These are phyloP conservation scores for Larimichthys crocea DNA, from an alignment of 2,113 vertebrate species.

Conservation along the genomic window DNA sequence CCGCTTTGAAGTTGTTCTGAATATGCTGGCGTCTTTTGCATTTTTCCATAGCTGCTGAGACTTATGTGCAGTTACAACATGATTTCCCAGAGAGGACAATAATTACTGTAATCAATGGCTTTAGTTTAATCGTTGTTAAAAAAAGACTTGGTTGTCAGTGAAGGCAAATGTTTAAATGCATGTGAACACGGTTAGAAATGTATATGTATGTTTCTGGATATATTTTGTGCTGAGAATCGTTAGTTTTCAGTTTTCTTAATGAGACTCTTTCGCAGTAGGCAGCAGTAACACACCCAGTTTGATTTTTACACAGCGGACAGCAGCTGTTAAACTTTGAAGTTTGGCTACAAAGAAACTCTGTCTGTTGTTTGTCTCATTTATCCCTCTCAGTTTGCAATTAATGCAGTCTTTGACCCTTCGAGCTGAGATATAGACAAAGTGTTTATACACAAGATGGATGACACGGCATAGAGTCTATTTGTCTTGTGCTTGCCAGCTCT, in stretches of 20 bases:
- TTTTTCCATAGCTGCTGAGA: background rate
- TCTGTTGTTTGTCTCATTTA: slow-evolving; percentile 32
- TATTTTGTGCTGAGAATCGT: background rate
- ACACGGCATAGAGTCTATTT: slow-evolving; percentile 19
- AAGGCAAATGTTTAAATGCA: background rate
- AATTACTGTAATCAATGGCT: background rate
- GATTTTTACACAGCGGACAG: background rate
- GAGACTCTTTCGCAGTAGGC: background rate
- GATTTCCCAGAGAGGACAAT: background rate
- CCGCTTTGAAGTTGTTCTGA: background rate
- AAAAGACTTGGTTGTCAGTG: background rate
- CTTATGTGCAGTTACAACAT: background rate
- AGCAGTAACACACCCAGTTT: background rate
- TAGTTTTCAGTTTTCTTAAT: background rate
- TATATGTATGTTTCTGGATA: background rate
- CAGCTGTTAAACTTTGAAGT: slow-evolving; percentile 4
- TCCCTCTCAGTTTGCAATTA: slow-evolving; percentile 39
- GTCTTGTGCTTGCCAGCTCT: slow-evolving; percentile 30
- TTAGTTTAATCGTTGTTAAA: background rate
- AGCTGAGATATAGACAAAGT: slow-evolving; percentile 39
- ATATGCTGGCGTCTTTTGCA: background rate
- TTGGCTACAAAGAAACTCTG: slow-evolving; percentile 4
- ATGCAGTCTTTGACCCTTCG: slow-evolving; percentile 43
- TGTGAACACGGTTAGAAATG: background rate
- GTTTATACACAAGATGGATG: slow-evolving; percentile 57